phyloP scores from a whole-genome alignment of 2,797 vertebrate genomes.

The Phaenicophaeus curvirostris region DNA sequence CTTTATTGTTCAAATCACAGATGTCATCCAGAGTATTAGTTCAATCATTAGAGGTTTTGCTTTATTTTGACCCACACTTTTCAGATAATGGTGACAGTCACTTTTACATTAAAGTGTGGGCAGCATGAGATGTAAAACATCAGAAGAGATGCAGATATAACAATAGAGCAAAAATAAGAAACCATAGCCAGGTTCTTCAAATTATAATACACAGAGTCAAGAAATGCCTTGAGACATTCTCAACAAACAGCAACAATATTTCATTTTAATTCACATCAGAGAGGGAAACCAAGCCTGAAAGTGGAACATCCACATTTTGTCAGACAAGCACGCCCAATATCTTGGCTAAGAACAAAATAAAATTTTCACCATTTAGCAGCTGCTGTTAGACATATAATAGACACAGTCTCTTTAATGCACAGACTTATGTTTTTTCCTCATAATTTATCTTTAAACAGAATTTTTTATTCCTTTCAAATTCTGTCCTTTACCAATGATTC shows the following conservation, averaged over 20 bases:
- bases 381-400: neutral
- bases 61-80: neutral
- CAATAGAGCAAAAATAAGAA: neutral
- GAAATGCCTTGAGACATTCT: neutral
- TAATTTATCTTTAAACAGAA: neutral
- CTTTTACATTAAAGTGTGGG: neutral
- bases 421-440: neutral
- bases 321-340: conserved; percentile 1
- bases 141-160: neutral
- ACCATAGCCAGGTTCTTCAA: neutral
- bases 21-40: neutral
- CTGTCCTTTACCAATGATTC: neutral
- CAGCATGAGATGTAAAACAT: neutral
- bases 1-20: neutral
- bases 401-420: neutral
- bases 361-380: neutral
- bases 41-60: neutral
- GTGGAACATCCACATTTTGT: conserved; percentile 6
- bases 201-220: neutral
- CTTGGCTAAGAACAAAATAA: conserved; percentile 7
- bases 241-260: conserved; percentile 7
- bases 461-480: neutral
- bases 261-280: conserved; percentile 26
- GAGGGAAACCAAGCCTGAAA: conserved; percentile 12
- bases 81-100: neutral